phyloP scores from a whole-genome alignment of 2,113 vertebrate genomes.

The Ancistrus triradiatus region DNA sequence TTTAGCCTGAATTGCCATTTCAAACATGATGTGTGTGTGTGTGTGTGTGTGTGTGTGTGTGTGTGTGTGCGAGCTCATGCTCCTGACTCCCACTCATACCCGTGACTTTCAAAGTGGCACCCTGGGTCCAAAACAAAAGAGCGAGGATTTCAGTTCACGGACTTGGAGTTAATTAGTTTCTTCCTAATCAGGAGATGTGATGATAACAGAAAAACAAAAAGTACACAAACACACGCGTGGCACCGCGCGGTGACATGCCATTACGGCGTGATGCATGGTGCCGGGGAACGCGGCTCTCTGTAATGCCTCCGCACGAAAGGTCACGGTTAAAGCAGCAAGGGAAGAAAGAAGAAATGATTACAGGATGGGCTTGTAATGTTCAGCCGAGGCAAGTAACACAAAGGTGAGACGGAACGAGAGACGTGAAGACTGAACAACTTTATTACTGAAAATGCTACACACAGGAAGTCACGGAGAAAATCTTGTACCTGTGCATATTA shows the following conservation, averaged over 20 bases:
- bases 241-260: constrained; percentile 55
- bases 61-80: neutral
- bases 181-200: constrained; percentile 68
- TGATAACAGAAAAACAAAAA: constrained; percentile 56
- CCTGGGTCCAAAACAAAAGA: constrained; percentile 48
- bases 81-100: constrained; percentile 2
- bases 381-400: too few relatives aligned
- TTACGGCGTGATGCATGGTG: constrained; percentile 67
- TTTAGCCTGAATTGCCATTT: too few relatives aligned
- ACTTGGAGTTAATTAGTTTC: constrained; percentile 66
- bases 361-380: constrained; percentile 35
- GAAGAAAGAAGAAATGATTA: constrained; percentile 51
- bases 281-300: constrained; percentile 42
- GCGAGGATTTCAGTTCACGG: constrained; percentile 43
- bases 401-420: too few relatives aligned
- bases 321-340: constrained; percentile 46
- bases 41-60: neutral
- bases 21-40: too few relatives aligned
- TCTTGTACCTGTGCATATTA: too few relatives aligned
- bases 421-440: too few relatives aligned
- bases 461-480: too few relatives aligned
- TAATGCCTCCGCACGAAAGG: constrained; percentile 61
- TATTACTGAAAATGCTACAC: too few relatives aligned
- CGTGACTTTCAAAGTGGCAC: constrained; percentile 43
- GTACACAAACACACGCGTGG: constrained; percentile 47